Percentiles rank a stretch among this genome's conserved stretches.
Conservation (phyloP, 2,797 vertebrate genomes). For the Pipistrellus pipistrellus region DNA sequence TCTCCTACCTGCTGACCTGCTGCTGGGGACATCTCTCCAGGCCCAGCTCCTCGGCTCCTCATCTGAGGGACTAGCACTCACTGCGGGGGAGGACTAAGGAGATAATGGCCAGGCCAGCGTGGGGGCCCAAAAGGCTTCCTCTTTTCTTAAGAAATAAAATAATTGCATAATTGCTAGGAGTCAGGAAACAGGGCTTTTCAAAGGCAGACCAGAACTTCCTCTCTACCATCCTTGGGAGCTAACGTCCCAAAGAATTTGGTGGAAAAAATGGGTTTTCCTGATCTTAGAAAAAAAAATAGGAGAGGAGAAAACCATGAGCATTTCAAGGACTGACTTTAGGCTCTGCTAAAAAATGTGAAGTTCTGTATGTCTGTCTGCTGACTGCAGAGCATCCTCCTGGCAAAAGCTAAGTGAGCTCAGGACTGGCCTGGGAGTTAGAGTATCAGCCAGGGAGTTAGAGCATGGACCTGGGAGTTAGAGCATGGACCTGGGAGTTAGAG, state of each 20-base stretch:
- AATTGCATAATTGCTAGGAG: neutral
- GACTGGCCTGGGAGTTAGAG: neutral
- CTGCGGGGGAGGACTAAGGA: neutral
- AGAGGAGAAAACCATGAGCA: neutral
- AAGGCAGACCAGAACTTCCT: neutral
- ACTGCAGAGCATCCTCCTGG: fast-evolving
- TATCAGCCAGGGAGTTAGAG: no score
- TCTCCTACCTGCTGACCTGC: neutral
- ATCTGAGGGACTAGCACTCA: no score
- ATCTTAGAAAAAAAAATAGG: neutral
- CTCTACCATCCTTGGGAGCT: neutral
- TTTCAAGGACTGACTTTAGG: neutral
- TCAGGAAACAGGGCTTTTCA: neutral
- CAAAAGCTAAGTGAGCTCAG: neutral
- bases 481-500: neutral
- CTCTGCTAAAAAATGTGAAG: neutral
- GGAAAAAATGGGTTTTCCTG: neutral
- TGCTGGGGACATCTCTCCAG: neutral
- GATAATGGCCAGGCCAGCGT: neutral
- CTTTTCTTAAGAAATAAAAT: slow-evolving; percentile 43
- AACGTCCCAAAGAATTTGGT: neutral
- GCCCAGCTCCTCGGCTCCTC: no score
- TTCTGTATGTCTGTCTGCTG: fast-evolving
- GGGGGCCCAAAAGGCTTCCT: neutral
- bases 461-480: neutral